Evolutionary conservation across 1,140 invertebrate genomes (phyloP), one percentile per base, ranked within the genome.

Genomic region (Metopolophium dirhodum): DNA sequence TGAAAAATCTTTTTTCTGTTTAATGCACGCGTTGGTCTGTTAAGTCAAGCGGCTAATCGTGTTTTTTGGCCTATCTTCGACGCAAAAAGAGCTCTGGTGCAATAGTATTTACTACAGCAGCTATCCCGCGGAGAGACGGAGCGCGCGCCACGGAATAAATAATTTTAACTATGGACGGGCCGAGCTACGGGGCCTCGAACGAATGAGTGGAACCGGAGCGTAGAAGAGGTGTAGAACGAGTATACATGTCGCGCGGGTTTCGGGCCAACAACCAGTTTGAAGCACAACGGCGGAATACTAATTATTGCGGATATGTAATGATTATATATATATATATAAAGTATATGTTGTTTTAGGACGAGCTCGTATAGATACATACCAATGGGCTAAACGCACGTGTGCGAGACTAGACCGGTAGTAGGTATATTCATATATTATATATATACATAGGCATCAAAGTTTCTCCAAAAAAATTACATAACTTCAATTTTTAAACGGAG

Each of bases 141-240:
- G n/a, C 18, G 47, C 18, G 14, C 45, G 45, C 14, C n/a, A 23
- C 2, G n/a, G n/a, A 88, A 88, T 51, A 35, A 51, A 49, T 88
- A 35, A 86, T 86, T 86, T 23, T 41, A 83, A 22, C 8, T 2
- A 83, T 49, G 6, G 30, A 86, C 41, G 83, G 45, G 18, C n/a
- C 18, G 30, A 88, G 86, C 86, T 88, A n/a, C 22, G 41, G n/a
- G 94, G 94, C 94, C 51, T n/a, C n/a, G 61, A 93, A 86, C 94
- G 89, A 77, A 85, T 49, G 86, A 89, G 90, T 88, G 45, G 57
- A 93, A 54, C 49, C 14, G 88, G 77, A 35, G 54, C 92, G 47
- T 90, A 54, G 86, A 88, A 89, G 18, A 87, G n/a, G 49, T 35
- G 20, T 49, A 88, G 61, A 77, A 77, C 11, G 61, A 18, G 30